Percentiles rank a stretch among this genome's conserved stretches.
Conservation (phyloP, 2,888 invertebrate genomes). For the Callimorpha dominula region DNA sequence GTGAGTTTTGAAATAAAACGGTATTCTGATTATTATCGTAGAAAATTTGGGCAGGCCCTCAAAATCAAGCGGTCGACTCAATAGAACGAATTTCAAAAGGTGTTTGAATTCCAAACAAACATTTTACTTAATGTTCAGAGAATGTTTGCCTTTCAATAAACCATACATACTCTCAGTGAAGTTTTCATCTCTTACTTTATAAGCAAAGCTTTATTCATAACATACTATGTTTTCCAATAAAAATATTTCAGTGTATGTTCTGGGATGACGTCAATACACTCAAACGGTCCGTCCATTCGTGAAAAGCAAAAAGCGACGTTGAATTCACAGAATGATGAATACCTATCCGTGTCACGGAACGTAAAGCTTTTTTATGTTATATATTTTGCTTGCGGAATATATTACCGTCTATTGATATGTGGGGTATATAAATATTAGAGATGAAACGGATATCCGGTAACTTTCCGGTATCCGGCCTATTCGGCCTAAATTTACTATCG, state of each 20-base stretch:
- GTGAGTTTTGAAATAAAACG: slow-evolving; percentile 1
- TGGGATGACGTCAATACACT: slow-evolving; percentile 29
- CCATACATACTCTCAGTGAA: slow-evolving; percentile 23
- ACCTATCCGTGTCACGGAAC: slow-evolving; percentile 26
- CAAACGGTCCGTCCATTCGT: slow-evolving; percentile 26
- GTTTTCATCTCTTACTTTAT: slow-evolving; percentile 36
- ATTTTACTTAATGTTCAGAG: neutral
- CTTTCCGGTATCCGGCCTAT: too few species aligned
- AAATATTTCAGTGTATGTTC: slow-evolving; percentile 28
- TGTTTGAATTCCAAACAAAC: neutral
- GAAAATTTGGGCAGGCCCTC: neutral
- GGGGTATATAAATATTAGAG: neutral
- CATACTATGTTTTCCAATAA: slow-evolving; percentile 16
- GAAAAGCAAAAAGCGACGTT: slow-evolving; percentile 37
- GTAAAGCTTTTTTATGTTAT: slow-evolving; percentile 27
- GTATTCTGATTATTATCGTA: neutral
- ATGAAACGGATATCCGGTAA: too few species aligned
- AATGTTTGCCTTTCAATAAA: slow-evolving; percentile 7
- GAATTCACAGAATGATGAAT: slow-evolving; percentile 43
- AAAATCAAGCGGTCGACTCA: too few species aligned
- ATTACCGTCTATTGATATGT: slow-evolving; percentile 13
- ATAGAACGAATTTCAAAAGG: neutral
- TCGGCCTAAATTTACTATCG: too few species aligned
- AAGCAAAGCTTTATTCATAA: slow-evolving; percentile 18
- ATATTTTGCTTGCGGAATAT: slow-evolving; percentile 32